Percentiles rank a stretch among this genome's conserved stretches.
Evolutionary conservation across 2,888 invertebrate genomes (phyloP).

Genomic region (Trilocha varians): DNA sequence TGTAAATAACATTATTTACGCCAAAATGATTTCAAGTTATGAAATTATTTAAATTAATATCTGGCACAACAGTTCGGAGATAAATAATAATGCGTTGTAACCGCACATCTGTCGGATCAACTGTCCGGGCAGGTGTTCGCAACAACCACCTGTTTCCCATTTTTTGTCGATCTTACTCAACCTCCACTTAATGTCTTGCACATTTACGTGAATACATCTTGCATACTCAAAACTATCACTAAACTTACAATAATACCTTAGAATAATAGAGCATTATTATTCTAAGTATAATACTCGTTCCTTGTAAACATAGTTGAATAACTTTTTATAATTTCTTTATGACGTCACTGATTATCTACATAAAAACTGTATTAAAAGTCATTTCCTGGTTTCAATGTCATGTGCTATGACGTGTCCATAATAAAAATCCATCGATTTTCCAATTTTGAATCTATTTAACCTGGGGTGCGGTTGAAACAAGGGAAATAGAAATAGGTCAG

Average conservation of each 20-base stretch:
- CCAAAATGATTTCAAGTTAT: background rate
- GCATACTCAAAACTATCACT: background rate
- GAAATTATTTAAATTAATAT: slow-evolving; percentile 6
- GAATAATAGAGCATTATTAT: too few species aligned
- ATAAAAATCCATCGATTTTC: background rate
- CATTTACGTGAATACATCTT: background rate
- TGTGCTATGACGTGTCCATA: background rate
- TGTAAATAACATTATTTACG: background rate
- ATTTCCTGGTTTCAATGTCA: too few species aligned
- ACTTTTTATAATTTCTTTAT: too few species aligned
- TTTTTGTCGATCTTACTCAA: slow-evolving; percentile 38
- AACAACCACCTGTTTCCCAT: slow-evolving; percentile 52
- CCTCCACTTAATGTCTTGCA: slow-evolving; percentile 1
- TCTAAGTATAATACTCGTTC: too few species aligned
- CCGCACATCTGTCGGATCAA: slow-evolving; percentile 40
- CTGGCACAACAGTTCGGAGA: slow-evolving; percentile 12
- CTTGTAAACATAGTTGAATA: too few species aligned
- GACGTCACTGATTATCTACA: too few species aligned
- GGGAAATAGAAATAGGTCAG: background rate
- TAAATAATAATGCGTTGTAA: slow-evolving; percentile 24
- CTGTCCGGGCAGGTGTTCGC: slow-evolving; percentile 39
- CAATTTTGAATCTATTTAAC: background rate
- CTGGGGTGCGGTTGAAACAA: background rate
- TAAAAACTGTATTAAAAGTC: background rate
- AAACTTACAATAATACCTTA: too few species aligned